These are phyloP conservation scores for Eupeodes corollae DNA, from an alignment of 1,140 invertebrate species.

Conservation along the genomic window DNA sequence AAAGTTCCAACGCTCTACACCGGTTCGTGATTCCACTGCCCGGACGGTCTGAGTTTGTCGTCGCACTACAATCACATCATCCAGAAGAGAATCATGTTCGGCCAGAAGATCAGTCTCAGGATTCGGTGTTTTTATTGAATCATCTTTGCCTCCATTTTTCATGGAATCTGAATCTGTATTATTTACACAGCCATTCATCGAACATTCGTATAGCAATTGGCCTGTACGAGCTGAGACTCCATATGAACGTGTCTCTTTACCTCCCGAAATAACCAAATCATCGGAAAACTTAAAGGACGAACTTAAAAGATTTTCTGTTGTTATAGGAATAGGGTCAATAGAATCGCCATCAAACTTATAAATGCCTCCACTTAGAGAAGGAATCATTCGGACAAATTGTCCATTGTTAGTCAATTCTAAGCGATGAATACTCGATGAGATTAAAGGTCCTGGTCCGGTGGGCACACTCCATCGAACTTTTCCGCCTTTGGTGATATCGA, in stretches of 20 bases:
- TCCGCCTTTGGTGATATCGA: conserved; percentile 58
- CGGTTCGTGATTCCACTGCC: conserved; percentile 70
- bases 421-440: conserved; percentile 75
- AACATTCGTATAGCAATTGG: conserved; percentile 65
- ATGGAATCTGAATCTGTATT: conserved; percentile 34
- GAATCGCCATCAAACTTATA: conserved; percentile 84
- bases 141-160: conserved; percentile 4
- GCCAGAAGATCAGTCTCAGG: conserved; percentile 13
- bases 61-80: conserved; percentile 66
- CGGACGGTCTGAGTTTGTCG: conserved; percentile 75
- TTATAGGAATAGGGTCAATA: conserved; percentile 75
- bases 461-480: conserved; percentile 59
- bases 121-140: conserved; percentile 12
- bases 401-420: conserved; percentile 76
- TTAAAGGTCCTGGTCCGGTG: conserved; percentile 58
- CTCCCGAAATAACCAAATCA: conserved; percentile 74
- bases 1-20: conserved; percentile 89
- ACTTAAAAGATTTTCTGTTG: conserved; percentile 70
- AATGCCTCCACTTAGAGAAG: conserved; percentile 77
- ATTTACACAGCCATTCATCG: conserved; percentile 58
- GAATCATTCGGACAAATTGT: conserved; percentile 76
- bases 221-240: conserved; percentile 68
- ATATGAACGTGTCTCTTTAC: conserved; percentile 54
- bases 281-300: conserved; percentile 76
- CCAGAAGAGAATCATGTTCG: conserved; percentile 36